Evolutionary conservation across 1,140 invertebrate species (phyloP).

Genomic region (Antheraea pernyi): DNA sequence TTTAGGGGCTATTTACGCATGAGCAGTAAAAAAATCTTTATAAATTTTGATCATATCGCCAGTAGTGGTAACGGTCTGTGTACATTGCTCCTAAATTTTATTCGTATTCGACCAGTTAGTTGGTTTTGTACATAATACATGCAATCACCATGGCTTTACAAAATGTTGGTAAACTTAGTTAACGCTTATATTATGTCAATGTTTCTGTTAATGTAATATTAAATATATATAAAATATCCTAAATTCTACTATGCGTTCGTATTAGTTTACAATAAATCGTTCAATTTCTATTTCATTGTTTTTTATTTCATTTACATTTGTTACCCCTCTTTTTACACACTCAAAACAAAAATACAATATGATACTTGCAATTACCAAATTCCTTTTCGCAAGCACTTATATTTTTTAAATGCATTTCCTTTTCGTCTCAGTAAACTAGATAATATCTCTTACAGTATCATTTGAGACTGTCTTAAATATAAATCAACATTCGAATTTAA

Average conservation of each 20-base stretch:
- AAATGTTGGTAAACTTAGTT: constrained; percentile 71
- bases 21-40: background rate
- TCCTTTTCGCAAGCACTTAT: no score
- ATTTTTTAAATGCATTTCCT: no score
- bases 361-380: no score
- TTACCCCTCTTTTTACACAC: no score
- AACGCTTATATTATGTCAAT: constrained; percentile 69
- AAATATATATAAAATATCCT: constrained; percentile 71
- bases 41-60: background rate
- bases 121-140: constrained; percentile 54
- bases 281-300: constrained; percentile 53
- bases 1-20: constrained; percentile 15
- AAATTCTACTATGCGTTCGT: constrained; percentile 77
- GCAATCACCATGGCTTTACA: constrained; percentile 68
- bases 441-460: no score
- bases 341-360: no score
- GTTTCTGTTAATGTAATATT: constrained; percentile 74
- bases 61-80: background rate
- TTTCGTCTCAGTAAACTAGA: no score
- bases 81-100: background rate
- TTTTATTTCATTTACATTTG: constrained; percentile 30
- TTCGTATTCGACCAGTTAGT: constrained; percentile 13
- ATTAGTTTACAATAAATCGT: constrained; percentile 77
- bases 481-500: no score
- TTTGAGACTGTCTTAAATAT: no score